phyloP scores from a whole-genome alignment of 2,113 vertebrate species.

The Mesoclemmys tuberculata region DNA sequence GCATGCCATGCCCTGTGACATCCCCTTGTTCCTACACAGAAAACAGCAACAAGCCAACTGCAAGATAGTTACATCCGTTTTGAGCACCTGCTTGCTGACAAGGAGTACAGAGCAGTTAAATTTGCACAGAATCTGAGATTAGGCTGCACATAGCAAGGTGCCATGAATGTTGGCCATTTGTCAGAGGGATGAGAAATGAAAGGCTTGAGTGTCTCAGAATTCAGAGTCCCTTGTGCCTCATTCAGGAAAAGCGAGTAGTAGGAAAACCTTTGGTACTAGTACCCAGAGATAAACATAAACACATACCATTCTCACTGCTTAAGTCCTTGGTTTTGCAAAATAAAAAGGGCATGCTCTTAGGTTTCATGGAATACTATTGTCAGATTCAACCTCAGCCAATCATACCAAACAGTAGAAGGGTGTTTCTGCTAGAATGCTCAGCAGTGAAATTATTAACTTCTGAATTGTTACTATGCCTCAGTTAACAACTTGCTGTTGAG shows the following conservation, averaged over 20 bases:
- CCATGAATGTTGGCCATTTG: neutral
- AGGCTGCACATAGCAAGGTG: neutral
- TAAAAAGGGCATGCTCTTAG: neutral
- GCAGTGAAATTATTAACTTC: conserved; percentile 34
- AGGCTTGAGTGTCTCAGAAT: neutral
- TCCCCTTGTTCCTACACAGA: neutral
- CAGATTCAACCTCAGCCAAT: neutral
- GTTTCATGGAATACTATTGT: neutral
- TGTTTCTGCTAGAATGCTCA: neutral
- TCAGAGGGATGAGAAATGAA: neutral
- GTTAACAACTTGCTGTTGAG: neutral
- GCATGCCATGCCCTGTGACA: neutral
- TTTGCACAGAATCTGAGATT: neutral
- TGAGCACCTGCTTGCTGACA: neutral
- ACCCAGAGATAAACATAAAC: neutral
- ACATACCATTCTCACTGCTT: neutral
- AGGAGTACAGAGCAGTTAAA: neutral
- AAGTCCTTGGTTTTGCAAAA: neutral
- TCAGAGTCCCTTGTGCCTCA: neutral
- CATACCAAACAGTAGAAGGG: neutral
- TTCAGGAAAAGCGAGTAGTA: neutral
- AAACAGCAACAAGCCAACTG: rapidly evolving
- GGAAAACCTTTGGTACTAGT: neutral
- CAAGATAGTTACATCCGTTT: neutral
- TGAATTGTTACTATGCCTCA: neutral